A percentile compares a stretch with the other conserved stretches of the same genome.
These are phyloP conservation scores for Capitella teleta DNA, from an alignment of 1,140 invertebrate genomes.

Conservation along the genomic window DNA sequence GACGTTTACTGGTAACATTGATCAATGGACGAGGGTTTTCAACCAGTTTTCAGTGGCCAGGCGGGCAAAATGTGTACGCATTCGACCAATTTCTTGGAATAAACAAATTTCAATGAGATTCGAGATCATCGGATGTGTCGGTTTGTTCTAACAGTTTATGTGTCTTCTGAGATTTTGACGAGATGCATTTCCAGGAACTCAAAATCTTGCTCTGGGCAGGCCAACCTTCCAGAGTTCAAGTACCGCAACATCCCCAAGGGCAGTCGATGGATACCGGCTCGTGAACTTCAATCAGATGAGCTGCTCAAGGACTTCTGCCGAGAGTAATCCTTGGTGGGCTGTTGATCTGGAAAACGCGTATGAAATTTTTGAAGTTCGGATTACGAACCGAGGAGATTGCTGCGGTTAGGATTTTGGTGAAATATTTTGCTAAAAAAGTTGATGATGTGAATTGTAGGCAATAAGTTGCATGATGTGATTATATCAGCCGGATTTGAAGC, in stretches of 20 bases:
- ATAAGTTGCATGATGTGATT: not conserved
- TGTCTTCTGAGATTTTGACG: no score
- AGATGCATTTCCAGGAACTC: no score
- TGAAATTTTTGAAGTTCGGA: not conserved
- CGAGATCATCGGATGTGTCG: constrained; percentile 3
- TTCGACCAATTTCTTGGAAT: not conserved
- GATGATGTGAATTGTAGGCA: not conserved
- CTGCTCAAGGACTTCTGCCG: not conserved
- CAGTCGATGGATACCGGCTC: constrained; percentile 1
- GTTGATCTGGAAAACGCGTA: not conserved
- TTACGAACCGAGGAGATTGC: constrained; percentile 4
- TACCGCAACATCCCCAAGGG: not conserved
- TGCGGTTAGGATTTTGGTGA: constrained; percentile 1
- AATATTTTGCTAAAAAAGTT: not conserved
- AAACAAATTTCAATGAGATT: not conserved
- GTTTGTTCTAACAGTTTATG: no score
- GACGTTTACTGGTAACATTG: not conserved
- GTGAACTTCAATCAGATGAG: not conserved
- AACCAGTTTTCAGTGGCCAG: not conserved
- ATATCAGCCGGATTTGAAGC: not conserved
- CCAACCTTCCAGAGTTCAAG: constrained; percentile 1
- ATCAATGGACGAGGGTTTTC: not conserved
- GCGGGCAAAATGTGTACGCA: not conserved
- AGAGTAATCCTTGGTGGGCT: constrained; percentile 5
- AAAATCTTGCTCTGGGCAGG: not conserved